A percentile compares a stretch with the other conserved stretches of the same genome.
These are phyloP conservation scores for Solenopsis fugax DNA, from an alignment of 1,140 invertebrate genomes.

Conservation along the genomic window DNA sequence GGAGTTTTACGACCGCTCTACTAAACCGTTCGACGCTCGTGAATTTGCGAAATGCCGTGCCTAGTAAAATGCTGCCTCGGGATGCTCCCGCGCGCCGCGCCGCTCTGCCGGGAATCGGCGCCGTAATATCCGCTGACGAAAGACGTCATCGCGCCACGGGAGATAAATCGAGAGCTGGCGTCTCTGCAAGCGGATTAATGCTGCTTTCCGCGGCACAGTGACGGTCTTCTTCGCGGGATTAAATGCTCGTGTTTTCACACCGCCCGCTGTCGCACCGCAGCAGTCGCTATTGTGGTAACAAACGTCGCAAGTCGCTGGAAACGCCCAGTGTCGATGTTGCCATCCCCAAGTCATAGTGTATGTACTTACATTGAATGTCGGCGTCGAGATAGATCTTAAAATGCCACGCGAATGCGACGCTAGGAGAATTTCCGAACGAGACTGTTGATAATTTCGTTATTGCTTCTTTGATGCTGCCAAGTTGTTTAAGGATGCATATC, in stretches of 20 bases:
- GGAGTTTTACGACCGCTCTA: conserved; percentile 59
- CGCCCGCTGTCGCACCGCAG: not conserved
- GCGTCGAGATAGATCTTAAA: not conserved
- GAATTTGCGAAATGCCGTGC: conserved; percentile 60
- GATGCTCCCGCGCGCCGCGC: conserved; percentile 22
- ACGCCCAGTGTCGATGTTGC: not conserved
- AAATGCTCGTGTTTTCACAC: conserved; percentile 26
- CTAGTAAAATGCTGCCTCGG: conserved; percentile 63
- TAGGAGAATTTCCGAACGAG: not conserved
- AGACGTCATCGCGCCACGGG: conserved; percentile 34
- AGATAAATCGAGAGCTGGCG: conserved; percentile 56
- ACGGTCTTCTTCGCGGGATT: conserved; percentile 36
- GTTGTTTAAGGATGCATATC: not conserved
- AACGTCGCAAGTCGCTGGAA: conserved; percentile 17
- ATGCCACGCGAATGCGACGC: not conserved
- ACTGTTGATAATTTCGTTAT: not conserved
- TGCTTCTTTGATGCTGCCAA: not conserved
- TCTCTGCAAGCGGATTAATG: conserved; percentile 4
- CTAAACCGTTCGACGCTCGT: conserved; percentile 66
- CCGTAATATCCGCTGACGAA: conserved; percentile 65
- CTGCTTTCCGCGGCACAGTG: not conserved
- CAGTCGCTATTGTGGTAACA: conserved; percentile 36
- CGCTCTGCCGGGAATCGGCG: not conserved
- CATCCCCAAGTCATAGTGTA: not conserved
- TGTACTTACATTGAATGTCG: conserved; percentile 1